phyloP scores from a whole-genome alignment of 2,797 vertebrate species.

The Notamacropus eugenii region DNA sequence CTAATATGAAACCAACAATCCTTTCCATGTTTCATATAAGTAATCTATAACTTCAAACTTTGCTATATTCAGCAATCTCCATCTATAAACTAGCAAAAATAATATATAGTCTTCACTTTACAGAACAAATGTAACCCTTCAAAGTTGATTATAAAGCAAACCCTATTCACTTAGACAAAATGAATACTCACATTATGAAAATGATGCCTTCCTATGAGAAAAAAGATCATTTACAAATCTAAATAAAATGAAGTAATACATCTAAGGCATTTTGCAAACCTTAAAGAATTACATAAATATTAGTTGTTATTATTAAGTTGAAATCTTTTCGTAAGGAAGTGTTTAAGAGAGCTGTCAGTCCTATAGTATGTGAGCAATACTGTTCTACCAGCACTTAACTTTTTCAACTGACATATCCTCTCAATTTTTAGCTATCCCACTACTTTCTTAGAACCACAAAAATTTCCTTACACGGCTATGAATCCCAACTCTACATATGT shows the following conservation, averaged over 20 bases:
- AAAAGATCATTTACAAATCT: background rate
- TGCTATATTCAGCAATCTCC: background rate
- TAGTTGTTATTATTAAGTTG: background rate
- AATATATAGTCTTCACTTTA: background rate
- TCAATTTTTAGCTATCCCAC: background rate
- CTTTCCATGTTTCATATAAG: too few species aligned
- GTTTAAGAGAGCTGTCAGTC: background rate
- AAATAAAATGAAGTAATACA: background rate
- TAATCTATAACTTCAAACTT: background rate
- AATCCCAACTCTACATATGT: background rate
- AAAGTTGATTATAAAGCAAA: background rate
- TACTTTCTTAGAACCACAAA: background rate
- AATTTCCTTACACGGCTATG: background rate
- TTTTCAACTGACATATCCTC: background rate
- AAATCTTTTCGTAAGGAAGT: background rate
- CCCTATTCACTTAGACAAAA: background rate
- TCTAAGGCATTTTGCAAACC: too few species aligned
- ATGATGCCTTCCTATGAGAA: background rate
- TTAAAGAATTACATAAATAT: background rate
- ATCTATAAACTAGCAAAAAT: background rate
- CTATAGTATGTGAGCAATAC: background rate
- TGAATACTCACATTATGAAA: too few species aligned
- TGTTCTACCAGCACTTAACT: background rate
- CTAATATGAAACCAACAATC: too few species aligned
- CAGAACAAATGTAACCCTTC: background rate